Evolutionary conservation across 2,113 vertebrate species (phyloP).

Genomic region (Todiramphus saurophagus): DNA sequence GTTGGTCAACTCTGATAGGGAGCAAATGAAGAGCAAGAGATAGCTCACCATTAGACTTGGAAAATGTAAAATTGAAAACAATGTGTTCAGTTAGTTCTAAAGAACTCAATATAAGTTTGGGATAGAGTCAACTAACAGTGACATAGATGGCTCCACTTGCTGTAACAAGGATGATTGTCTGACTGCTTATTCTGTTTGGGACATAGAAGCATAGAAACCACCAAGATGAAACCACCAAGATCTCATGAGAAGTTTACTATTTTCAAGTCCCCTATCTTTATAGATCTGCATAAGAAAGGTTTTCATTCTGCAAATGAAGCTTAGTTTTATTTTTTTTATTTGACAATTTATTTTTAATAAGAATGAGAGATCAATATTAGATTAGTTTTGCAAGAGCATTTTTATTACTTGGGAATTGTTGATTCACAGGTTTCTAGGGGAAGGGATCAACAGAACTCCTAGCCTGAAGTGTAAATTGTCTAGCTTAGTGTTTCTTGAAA

Average conservation of each 20-base stretch:
- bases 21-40: not conserved
- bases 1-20: not conserved
- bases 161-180: not conserved
- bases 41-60: not conserved
- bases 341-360: not conserved
- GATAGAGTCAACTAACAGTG: not conserved
- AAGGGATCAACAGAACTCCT: not conserved
- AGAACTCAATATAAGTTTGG: not conserved
- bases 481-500: not conserved
- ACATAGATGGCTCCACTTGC: fast-evolving
- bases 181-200: not conserved
- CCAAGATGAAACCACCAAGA: not conserved
- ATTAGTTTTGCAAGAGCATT: not conserved
- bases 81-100: not conserved
- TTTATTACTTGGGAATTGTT: not conserved
- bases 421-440: not conserved
- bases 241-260: not conserved
- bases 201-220: fast-evolving
- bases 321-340: not conserved
- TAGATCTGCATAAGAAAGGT: not conserved
- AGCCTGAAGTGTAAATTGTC: not conserved
- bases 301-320: not conserved
- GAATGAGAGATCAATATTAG: not conserved
- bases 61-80: not conserved
- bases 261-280: not conserved